Evolutionary conservation across 2,888 invertebrate species (phyloP).

Genomic region (Mamestra brassicae): DNA sequence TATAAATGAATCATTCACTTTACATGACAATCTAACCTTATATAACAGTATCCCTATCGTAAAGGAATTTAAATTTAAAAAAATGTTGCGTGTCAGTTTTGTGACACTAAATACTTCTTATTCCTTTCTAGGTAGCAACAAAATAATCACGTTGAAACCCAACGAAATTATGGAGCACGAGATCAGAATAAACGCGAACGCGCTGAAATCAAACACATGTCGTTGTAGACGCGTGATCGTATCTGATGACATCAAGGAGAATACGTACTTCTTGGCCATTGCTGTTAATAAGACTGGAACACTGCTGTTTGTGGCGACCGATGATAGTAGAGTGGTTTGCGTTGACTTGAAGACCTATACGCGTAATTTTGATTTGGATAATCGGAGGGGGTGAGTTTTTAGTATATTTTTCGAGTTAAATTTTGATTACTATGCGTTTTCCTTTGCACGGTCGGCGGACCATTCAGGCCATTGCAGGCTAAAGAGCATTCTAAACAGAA

Average conservation of each 20-base stretch:
- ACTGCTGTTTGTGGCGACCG: slow-evolving; percentile 84
- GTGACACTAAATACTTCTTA: too few relatives aligned
- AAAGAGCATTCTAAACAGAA: too few relatives aligned
- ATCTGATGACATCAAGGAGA: slow-evolving; percentile 78
- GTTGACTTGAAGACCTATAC: slow-evolving; percentile 83
- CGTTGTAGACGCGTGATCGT: slow-evolving; percentile 75
- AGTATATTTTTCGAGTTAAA: too few relatives aligned
- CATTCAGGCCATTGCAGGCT: too few relatives aligned
- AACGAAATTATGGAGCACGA: slow-evolving; percentile 82
- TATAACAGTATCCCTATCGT: slow-evolving; percentile 63
- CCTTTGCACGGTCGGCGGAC: too few relatives aligned
- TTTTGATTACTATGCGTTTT: too few relatives aligned
- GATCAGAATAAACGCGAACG: slow-evolving; percentile 71
- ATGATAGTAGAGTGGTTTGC: slow-evolving; percentile 85
- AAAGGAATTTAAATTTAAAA: too few relatives aligned
- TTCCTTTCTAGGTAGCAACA: slow-evolving; percentile 74
- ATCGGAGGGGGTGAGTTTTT: slow-evolving; percentile 84
- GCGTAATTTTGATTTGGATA: slow-evolving; percentile 83
- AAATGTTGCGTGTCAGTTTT: too few relatives aligned
- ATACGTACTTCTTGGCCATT: slow-evolving; percentile 79
- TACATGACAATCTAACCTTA: neutral
- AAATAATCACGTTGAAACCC: slow-evolving; percentile 82
- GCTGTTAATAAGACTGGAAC: slow-evolving; percentile 85
- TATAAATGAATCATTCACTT: neutral
- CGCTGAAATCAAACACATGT: slow-evolving; percentile 73